A percentile compares a stretch with the other conserved stretches of the same genome.
Conservation (phyloP, 1,140 invertebrate species). For the Camponotus pennsylvanicus region DNA sequence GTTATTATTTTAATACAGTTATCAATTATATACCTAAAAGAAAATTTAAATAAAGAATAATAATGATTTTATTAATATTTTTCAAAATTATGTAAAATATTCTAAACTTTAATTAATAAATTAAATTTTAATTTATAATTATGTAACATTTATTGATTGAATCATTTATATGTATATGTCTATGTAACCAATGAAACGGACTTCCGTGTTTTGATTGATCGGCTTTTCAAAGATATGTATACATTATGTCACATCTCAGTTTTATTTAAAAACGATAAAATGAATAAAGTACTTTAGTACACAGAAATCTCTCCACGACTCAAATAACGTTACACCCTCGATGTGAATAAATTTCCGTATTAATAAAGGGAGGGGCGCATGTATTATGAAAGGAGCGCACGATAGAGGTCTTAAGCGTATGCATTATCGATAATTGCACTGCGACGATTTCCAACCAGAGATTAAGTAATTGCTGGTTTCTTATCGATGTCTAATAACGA, state of each 20-base stretch:
- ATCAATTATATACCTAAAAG: too few species aligned
- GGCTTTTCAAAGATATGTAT: not conserved
- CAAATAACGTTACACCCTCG: conserved; percentile 32
- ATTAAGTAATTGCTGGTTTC: conserved; percentile 81
- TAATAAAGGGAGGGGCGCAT: conserved; percentile 21
- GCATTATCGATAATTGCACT: conserved; percentile 79
- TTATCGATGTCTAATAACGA: conserved; percentile 75
- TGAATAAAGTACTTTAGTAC: not conserved
- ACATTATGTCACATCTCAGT: not conserved
- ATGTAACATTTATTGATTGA: not conserved
- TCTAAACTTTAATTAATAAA: not conserved
- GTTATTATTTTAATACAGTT: too few species aligned
- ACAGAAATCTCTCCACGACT: conserved; percentile 5
- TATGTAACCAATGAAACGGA: not conserved
- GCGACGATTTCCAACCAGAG: conserved; percentile 75
- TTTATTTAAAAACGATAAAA: not conserved
- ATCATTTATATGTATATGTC: not conserved
- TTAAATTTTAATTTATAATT: not conserved
- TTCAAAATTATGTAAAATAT: not conserved
- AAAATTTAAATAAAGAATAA: not conserved
- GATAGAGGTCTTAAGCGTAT: conserved; percentile 66
- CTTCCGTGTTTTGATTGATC: not conserved
- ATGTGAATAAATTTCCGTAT: conserved; percentile 58
- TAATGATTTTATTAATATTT: not conserved
- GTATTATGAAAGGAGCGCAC: conserved; percentile 29